Conservation (phyloP, 1,140 invertebrate species). For the Drosophila navojoa region DNA sequence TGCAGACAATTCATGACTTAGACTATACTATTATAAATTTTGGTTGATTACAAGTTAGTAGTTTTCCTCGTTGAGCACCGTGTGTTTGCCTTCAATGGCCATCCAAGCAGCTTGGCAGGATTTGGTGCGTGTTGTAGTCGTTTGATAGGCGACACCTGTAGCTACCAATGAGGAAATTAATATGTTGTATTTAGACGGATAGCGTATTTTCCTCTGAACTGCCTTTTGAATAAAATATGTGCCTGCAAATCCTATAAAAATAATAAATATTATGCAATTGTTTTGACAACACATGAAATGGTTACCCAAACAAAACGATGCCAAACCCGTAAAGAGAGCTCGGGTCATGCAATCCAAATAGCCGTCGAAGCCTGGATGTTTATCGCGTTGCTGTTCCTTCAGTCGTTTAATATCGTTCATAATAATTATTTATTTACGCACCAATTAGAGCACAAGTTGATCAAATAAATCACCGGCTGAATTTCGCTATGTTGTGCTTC, state of each 20-base stretch:
- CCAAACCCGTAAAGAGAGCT: conserved; percentile 84
- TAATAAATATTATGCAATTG: conserved; percentile 72
- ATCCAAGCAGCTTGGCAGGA: conserved; percentile 85
- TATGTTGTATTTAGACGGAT: conserved; percentile 81
- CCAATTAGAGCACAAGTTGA: conserved; percentile 6
- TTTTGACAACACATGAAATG: conserved; percentile 12
- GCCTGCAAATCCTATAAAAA: conserved; percentile 83
- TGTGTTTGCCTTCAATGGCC: conserved; percentile 84
- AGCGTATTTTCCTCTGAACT: conserved; percentile 79
- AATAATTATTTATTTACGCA: conserved; percentile 47
- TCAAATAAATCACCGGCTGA: conserved; percentile 3
- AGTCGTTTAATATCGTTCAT: conserved; percentile 83
- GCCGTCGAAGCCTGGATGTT: conserved; percentile 85
- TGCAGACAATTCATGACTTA: conserved; percentile 51
- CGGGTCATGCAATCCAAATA: conserved; percentile 86
- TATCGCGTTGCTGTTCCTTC: conserved; percentile 84
- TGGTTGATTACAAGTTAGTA: conserved; percentile 31
- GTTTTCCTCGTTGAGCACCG: conserved; percentile 78
- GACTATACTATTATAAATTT: conserved; percentile 21
- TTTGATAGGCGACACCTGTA: conserved; percentile 76
- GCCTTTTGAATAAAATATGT: conserved; percentile 84
- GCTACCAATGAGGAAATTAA: conserved; percentile 82
- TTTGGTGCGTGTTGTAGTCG: conserved; percentile 82
- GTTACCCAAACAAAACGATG: conserved; percentile 84
- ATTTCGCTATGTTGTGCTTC: background rate